These are phyloP conservation scores for Cyanoliseus patagonus DNA, from an alignment of 2,113 vertebrate genomes.

Conservation along the genomic window DNA sequence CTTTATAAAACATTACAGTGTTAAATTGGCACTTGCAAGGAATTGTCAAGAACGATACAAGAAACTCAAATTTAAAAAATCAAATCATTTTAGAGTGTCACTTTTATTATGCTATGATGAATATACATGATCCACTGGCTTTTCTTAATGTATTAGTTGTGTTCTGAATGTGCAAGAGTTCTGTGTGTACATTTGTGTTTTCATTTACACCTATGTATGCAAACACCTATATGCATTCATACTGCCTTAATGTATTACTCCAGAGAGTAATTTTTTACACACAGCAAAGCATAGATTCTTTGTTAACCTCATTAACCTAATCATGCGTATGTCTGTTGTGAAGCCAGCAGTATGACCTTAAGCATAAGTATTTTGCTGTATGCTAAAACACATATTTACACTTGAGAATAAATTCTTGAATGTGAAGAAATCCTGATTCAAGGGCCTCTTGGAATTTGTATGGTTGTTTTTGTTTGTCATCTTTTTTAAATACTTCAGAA, in stretches of 20 bases:
- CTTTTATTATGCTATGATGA: neutral
- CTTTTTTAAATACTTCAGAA: neutral
- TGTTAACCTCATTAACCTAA: neutral
- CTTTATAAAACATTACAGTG: neutral
- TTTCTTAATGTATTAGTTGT: neutral
- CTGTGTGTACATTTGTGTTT: neutral
- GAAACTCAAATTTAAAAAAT: neutral
- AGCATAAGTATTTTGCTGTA: neutral
- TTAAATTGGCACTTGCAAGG: neutral
- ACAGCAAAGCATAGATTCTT: neutral
- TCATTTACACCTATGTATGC: neutral
- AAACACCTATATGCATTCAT: neutral
- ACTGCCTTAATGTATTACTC: neutral
- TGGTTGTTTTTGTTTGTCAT: neutral
- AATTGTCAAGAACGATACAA: neutral
- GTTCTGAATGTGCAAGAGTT: neutral
- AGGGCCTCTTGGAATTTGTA: neutral
- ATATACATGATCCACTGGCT: neutral
- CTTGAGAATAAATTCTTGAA: neutral
- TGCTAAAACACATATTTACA: neutral
- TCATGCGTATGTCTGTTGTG: neutral
- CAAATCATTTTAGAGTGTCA: rapidly evolving
- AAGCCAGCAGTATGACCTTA: neutral
- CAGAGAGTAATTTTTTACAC: neutral
- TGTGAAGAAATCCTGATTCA: neutral